phyloP scores from a whole-genome alignment of 2,888 invertebrate species.

The Drosophila vallismaia region DNA sequence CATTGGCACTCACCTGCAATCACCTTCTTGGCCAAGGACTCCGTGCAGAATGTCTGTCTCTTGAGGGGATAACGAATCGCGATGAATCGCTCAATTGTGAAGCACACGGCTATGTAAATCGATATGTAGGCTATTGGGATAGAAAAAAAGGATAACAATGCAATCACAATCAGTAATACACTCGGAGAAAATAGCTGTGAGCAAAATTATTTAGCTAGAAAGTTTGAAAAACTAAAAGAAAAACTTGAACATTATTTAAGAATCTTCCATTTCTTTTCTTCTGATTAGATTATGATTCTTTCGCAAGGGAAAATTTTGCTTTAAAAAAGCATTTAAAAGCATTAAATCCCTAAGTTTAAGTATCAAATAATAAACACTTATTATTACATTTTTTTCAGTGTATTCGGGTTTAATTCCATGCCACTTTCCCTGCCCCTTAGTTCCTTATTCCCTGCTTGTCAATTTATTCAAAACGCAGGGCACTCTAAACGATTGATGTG shows the following conservation, averaged over 20 bases:
- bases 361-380: no score
- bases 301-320: no score
- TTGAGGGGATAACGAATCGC: slow-evolving; percentile 90
- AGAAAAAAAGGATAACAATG: slow-evolving; percentile 3
- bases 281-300: no score
- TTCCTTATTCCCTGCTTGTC: slow-evolving; percentile 22
- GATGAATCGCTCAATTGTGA: slow-evolving; percentile 90
- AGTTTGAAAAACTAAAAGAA: no score
- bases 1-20: slow-evolving; percentile 84
- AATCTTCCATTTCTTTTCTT: no score
- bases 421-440: slow-evolving; percentile 1
- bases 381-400: no score
- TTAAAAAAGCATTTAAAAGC: no score
- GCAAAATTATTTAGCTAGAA: no score
- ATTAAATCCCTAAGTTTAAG: no score
- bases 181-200: neutral
- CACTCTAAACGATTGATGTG: slow-evolving; percentile 49
- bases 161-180: neutral
- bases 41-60: slow-evolving; percentile 89
- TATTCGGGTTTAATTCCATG: slow-evolving; percentile 4
- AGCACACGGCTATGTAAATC: slow-evolving; percentile 90
- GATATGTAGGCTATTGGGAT: slow-evolving; percentile 86
- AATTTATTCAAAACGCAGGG: slow-evolving; percentile 43
- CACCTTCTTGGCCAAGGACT: slow-evolving; percentile 88
- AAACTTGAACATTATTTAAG: no score